Conservation (phyloP, 2,797 vertebrate species). For the Serranus cabrilla region DNA sequence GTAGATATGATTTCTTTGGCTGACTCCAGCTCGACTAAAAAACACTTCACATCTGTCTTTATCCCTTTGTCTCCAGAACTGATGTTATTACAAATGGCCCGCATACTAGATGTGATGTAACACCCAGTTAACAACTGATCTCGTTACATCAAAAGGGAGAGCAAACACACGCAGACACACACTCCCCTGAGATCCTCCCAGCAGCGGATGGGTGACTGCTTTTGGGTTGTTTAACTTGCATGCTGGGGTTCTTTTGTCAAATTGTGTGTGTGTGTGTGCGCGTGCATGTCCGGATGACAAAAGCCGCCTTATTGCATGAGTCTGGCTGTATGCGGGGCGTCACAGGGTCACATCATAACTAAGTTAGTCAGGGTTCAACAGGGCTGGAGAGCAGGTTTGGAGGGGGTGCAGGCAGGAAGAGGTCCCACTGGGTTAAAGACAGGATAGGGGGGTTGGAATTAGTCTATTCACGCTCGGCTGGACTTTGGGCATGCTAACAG, state of each 20-base stretch:
- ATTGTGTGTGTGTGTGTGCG: conserved; percentile 3
- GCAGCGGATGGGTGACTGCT: conserved; percentile 1
- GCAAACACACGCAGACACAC: conserved; percentile 8
- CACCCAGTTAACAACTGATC: conserved; percentile 23
- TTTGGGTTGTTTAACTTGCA: conserved; percentile 58
- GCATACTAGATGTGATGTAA: conserved; percentile 23
- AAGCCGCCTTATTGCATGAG: conserved; percentile 62
- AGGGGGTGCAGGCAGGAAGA: conserved; percentile 21
- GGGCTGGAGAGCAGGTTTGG: conserved; percentile 43
- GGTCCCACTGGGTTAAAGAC: conserved; percentile 63
- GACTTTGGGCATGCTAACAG: conserved; percentile 70
- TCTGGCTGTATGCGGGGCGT: conserved; percentile 68
- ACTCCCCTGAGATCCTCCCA: not conserved
- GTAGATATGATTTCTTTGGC: no score
- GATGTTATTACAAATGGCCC: conserved; percentile 5
- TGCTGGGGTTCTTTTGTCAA: conserved; percentile 41
- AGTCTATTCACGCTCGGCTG: conserved; percentile 70
- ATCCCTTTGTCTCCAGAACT: conserved; percentile 10
- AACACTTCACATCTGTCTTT: not conserved
- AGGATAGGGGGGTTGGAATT: conserved; percentile 51
- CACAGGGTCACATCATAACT: conserved; percentile 78
- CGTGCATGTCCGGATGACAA: conserved; percentile 54
- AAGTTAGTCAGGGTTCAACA: conserved; percentile 78
- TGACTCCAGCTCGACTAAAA: no score
- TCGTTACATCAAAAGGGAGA: not conserved